Evolutionary conservation across 2,888 invertebrate genomes (phyloP).

Genomic region (Megastigmus dorsalis): DNA sequence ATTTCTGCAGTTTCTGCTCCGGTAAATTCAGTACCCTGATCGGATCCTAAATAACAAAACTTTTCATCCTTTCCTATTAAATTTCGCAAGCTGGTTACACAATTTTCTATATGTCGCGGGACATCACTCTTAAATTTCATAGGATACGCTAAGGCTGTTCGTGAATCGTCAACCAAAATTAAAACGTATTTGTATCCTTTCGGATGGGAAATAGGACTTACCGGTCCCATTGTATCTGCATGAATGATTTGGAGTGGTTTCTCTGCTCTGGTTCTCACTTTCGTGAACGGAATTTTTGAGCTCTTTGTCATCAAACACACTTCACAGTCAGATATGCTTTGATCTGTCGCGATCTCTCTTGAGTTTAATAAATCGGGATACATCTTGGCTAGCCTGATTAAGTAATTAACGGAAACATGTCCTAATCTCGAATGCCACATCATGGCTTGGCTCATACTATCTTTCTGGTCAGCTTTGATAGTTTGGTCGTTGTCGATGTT

Average conservation of each 20-base stretch:
- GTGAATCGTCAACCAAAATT: no score
- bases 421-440: not conserved
- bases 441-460: no score
- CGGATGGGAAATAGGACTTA: not conserved
- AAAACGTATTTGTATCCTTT: not conserved
- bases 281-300: not conserved
- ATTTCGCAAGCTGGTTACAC: no score
- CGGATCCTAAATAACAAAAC: no score
- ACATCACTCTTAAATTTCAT: not conserved
- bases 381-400: not conserved
- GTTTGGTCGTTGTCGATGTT: no score
- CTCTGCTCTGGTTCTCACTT: not conserved
- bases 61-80: no score
- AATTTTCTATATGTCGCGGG: no score
- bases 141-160: no score
- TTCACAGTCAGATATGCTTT: not conserved
- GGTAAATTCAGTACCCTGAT: not conserved
- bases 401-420: no score
- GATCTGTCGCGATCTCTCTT: not conserved
- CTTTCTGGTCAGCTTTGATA: no score
- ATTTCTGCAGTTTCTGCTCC: not conserved
- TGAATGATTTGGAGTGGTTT: not conserved
- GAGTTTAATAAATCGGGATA: not conserved
- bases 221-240: not conserved
- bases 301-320: not conserved